Evolutionary conservation across 2,113 vertebrate species (phyloP).

Genomic region (Speoplatyrhinus poulsoni): DNA sequence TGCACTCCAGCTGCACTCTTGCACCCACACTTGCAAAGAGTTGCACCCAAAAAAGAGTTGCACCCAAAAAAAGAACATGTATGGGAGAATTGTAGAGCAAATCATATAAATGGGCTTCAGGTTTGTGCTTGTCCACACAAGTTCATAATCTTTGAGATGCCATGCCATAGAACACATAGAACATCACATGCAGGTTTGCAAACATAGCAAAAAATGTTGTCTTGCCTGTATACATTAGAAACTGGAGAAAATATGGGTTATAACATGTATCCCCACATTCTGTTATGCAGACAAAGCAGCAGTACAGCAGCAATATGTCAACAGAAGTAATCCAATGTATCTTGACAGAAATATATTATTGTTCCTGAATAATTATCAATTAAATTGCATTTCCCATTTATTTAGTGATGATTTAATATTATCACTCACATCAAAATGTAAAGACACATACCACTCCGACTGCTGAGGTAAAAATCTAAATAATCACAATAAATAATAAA

Average conservation of each 20-base stretch:
- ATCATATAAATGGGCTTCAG: too few relatives aligned
- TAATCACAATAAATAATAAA: constrained; percentile 17
- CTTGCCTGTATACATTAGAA: neutral
- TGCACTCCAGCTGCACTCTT: too few relatives aligned
- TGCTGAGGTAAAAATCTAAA: neutral
- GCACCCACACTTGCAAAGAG: too few relatives aligned
- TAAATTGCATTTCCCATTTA: neutral
- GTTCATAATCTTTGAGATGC: too few relatives aligned
- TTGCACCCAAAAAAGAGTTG: too few relatives aligned
- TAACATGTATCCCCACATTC: constrained; percentile 6
- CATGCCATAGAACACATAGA: too few relatives aligned
- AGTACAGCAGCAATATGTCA: constrained; percentile 4
- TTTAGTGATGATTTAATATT: neutral
- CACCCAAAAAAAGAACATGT: too few relatives aligned
- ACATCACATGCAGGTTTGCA: too few relatives aligned
- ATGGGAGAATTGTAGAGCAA: too few relatives aligned
- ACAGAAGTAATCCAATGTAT: constrained; percentile 14
- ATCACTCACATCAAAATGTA: neutral
- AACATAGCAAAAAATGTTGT: too few relatives aligned
- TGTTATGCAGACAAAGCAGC: constrained; percentile 7
- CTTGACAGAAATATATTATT: neutral
- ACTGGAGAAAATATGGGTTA: constrained; percentile 6
- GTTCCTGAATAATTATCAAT: neutral
- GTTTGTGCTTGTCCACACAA: too few relatives aligned
- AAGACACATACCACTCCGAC: neutral